Evolutionary conservation across 1,140 invertebrate genomes (phyloP), one percentile per base, ranked within the genome.

Genomic region (Sarcophaga peregrina): DNA sequence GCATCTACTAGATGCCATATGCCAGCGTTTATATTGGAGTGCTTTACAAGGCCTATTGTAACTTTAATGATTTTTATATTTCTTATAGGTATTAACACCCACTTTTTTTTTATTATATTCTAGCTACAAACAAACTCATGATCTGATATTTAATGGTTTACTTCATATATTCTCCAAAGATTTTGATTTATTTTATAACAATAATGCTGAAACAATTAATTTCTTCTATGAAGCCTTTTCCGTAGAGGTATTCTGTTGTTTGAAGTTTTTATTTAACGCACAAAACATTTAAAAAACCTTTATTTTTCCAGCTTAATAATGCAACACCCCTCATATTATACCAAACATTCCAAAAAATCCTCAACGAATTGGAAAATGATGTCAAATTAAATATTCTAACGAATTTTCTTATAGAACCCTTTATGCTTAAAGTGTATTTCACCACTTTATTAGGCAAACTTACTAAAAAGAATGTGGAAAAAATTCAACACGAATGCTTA

Each of bases 21-120:
- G 80, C 20, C 10, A 62, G 10, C 52, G 20, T 15, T 13, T 81
- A 6, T 68, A 45, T 72, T 8, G 13, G 8, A 72, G 80, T 48
- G 80, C 80, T 17, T 46, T 81, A 37, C 25, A 81, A 8, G 80
- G 80, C 62, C 37, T 81, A 8, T 68, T 9, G 80, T 81, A 81
- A 48, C 8, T 37, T 13, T 7, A 74, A 45, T 13, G 45, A 11
- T 46, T 37, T 37, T 37, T 37, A 37, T 37, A 4, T 37, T 37
- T 37, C 25, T 10, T 7, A 10, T 68, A 15, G 4, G 5, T 46
- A 17, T 48, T 45, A 25, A 46, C 6, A 20, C 72, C 1, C 72
- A n/a, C n/a, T n/a, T n/a, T 45, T 45, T 76, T 25, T 46, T n/a
- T 48, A 17, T 45, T 48, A 25, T 8, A 8, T 81, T 81, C 46